Conservation (phyloP, 2,113 vertebrate genomes). For the Dinomys branickii region DNA sequence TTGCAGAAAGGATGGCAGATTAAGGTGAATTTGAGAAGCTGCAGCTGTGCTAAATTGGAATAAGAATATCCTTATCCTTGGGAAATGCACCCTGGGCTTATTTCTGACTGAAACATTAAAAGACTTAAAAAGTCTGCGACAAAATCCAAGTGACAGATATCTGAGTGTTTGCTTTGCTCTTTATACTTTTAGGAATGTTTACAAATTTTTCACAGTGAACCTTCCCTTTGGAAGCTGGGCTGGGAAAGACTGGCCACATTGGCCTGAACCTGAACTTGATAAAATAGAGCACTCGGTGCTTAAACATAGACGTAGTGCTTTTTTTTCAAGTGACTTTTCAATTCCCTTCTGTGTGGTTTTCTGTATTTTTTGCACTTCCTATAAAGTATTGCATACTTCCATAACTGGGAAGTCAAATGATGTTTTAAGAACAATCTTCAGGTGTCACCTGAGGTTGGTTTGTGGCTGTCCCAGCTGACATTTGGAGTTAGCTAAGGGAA, state of each 20-base stretch:
- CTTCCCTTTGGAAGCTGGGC: not conserved
- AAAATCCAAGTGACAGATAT: not conserved
- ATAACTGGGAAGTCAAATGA: not conserved
- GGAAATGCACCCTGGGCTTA: not conserved
- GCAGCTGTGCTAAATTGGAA: not conserved
- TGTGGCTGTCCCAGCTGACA: not conserved
- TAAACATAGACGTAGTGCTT: not conserved
- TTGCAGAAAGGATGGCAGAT: not conserved
- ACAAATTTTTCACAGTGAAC: not conserved
- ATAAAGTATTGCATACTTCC: not conserved
- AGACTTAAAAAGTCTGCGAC: not conserved
- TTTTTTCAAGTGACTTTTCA: not conserved
- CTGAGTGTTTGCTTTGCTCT: not conserved
- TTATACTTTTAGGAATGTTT: not conserved
- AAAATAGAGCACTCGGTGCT: not conserved
- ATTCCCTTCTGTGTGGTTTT: not conserved
- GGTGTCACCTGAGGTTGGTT: not conserved
- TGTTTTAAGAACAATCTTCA: not conserved
- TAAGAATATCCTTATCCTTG: not conserved
- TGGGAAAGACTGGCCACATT: not conserved
- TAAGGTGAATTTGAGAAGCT: not conserved
- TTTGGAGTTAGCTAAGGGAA: not conserved
- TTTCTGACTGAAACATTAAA: conserved; percentile 11
- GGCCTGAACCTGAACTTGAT: not conserved
- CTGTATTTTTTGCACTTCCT: not conserved